phyloP scores from a whole-genome alignment of 2,888 invertebrate genomes.

The Pharmacophagus antenor region DNA sequence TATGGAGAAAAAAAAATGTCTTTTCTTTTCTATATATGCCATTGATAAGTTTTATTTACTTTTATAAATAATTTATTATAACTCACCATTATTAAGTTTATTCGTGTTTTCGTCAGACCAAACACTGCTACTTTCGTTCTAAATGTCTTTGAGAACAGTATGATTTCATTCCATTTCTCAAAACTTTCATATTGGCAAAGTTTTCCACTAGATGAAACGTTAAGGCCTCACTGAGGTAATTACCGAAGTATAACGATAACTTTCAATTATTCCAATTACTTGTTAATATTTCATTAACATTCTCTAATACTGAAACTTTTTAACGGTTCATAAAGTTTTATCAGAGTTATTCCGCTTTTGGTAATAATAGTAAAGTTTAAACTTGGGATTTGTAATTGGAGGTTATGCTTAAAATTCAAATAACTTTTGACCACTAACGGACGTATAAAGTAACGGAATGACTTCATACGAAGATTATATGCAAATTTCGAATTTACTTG shows the following conservation, averaged over 20 bases:
- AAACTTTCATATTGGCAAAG: slow-evolving; percentile 19
- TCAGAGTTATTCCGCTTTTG: neutral
- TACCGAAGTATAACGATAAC: slow-evolving; percentile 20
- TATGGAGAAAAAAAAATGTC: too few relatives aligned
- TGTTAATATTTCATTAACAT: slow-evolving; percentile 16
- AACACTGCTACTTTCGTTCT: slow-evolving; percentile 6
- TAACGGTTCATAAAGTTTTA: slow-evolving; percentile 6
- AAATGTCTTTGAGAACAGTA: neutral
- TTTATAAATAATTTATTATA: too few relatives aligned
- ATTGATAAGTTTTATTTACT: too few relatives aligned
- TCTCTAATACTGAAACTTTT: neutral
- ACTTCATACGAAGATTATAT: too few relatives aligned
- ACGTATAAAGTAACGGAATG: too few relatives aligned
- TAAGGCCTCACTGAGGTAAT: slow-evolving; percentile 15
- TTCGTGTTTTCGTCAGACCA: too few relatives aligned
- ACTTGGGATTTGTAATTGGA: neutral
- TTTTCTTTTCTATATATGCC: too few relatives aligned
- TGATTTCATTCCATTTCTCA: slow-evolving; percentile 3
- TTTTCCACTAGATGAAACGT: slow-evolving; percentile 15
- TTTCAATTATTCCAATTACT: slow-evolving; percentile 18
- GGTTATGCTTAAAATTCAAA: neutral
- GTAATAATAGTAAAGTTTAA: neutral
- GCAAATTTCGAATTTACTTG: too few relatives aligned
- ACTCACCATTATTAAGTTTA: too few relatives aligned
- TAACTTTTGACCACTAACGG: too few relatives aligned